A percentile compares a stretch with the other conserved stretches of the same genome.
Conservation (phyloP, 2,888 invertebrate genomes). For the Neoascia interrupta region DNA sequence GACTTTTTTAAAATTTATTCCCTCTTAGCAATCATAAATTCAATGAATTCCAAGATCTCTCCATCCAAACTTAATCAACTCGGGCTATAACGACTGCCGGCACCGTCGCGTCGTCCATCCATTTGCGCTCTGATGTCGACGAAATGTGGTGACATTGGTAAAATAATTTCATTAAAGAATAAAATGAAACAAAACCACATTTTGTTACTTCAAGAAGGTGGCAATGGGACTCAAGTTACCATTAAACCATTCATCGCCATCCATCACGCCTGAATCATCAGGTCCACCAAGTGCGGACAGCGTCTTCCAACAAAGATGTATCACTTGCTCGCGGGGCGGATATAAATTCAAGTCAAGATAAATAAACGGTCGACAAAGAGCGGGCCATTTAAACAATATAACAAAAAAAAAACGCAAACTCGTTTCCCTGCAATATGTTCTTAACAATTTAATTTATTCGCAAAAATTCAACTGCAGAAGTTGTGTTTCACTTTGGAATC, state of each 20-base stretch:
- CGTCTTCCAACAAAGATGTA: conserved; percentile 44
- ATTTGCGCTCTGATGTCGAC: neutral
- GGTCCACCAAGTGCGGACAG: conserved; percentile 1
- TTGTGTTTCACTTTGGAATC: conserved; percentile 53
- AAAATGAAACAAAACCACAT: too few relatives aligned
- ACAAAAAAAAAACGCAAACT: conserved; percentile 11
- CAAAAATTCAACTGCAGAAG: conserved; percentile 59
- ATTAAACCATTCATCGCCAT: conserved; percentile 57
- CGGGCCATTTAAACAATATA: conserved; percentile 21
- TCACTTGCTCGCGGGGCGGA: conserved; percentile 19
- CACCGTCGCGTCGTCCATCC: neutral
- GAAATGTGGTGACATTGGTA: conserved; percentile 54
- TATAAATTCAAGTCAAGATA: conserved; percentile 49
- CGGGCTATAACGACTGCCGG: neutral
- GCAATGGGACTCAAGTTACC: conserved; percentile 65
- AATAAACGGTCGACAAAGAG: conserved; percentile 32
- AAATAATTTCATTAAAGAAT: conserved; percentile 62
- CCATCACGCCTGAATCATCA: conserved; percentile 54
- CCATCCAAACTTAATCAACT: conserved; percentile 35
- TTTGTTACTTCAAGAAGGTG: conserved; percentile 50
- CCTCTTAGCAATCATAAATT: conserved; percentile 51
- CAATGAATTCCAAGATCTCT: conserved; percentile 49
- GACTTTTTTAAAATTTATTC: conserved; percentile 50
- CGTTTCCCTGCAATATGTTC: conserved; percentile 11
- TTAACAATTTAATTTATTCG: conserved; percentile 69